A percentile compares a stretch with the other conserved stretches of the same genome.
phyloP scores from a whole-genome alignment of 2,888 invertebrate genomes.

The Agriopis marginaria region DNA sequence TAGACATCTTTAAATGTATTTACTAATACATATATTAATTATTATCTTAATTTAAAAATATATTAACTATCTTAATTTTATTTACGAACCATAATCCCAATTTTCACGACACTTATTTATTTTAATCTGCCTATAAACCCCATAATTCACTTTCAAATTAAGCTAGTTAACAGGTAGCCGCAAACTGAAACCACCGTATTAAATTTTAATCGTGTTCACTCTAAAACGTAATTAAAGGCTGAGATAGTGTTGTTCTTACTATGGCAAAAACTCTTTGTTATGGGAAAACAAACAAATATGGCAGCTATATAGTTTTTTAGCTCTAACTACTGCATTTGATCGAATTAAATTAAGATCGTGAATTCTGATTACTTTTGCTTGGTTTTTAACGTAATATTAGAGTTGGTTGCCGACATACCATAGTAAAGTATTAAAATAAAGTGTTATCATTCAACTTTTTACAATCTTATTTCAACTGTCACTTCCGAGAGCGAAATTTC shows the following conservation, averaged over 20 bases:
- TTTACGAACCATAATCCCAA: background rate
- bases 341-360: no score
- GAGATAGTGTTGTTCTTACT: slow-evolving; percentile 20
- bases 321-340: no score
- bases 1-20: background rate
- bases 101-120: slow-evolving; percentile 20
- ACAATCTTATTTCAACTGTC: no score
- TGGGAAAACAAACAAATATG: background rate
- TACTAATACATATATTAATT: background rate
- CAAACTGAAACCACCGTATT: slow-evolving; percentile 45
- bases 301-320: background rate
- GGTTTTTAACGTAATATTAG: no score
- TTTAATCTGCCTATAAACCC: slow-evolving; percentile 16
- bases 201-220: slow-evolving; percentile 52
- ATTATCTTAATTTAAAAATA: no score
- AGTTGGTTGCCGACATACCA: no score
- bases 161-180: slow-evolving; percentile 32
- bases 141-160: slow-evolving; percentile 25
- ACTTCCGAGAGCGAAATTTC: no score
- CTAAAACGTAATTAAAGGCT: slow-evolving; percentile 56
- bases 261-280: background rate
- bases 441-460: no score
- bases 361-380: no score
- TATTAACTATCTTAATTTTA: background rate
- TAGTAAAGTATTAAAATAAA: no score